phyloP scores from a whole-genome alignment of 1,140 invertebrate species.

The Triops longicaudatus region DNA sequence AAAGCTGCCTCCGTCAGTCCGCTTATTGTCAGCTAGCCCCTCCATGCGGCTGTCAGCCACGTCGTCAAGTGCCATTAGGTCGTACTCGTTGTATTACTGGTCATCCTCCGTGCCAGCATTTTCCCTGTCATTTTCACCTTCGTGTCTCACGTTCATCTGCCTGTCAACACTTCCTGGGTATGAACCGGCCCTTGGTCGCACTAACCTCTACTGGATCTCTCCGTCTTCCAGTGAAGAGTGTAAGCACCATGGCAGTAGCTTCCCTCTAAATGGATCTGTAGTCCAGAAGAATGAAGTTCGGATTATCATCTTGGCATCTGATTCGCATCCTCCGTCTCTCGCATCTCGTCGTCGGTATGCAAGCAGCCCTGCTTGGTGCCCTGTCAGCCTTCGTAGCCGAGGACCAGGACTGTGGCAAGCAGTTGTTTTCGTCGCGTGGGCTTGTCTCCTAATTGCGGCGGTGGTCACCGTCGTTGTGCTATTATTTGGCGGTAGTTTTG shows the following conservation, averaged over 20 bases:
- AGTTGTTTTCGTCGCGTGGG: not conserved
- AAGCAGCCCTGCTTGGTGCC: not conserved
- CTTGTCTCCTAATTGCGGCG: not conserved
- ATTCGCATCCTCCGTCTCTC: not conserved
- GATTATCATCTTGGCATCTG: not conserved
- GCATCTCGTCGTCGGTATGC: not conserved
- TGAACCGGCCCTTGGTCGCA: not conserved
- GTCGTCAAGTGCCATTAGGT: conserved; percentile 10
- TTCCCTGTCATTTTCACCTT: not conserved
- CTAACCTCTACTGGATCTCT: not conserved
- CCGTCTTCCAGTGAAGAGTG: not conserved
- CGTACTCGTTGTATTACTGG: not conserved
- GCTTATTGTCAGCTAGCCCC: not conserved
- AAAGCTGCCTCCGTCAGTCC: not conserved
- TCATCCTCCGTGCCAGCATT: not conserved
- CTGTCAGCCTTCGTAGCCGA: not conserved
- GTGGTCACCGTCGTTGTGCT: not conserved
- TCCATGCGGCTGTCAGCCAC: conserved; percentile 10
- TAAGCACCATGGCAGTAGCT: not conserved
- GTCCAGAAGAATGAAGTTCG: conserved; percentile 20
- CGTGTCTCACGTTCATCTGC: not conserved
- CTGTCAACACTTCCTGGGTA: not conserved
- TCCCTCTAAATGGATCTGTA: not conserved
- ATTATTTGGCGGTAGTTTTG: not conserved
- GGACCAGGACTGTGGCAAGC: not conserved